Evolutionary conservation across 2,888 invertebrate genomes (phyloP), one percentile per base, ranked within the genome.

Genomic region (Nomada goodeniana): DNA sequence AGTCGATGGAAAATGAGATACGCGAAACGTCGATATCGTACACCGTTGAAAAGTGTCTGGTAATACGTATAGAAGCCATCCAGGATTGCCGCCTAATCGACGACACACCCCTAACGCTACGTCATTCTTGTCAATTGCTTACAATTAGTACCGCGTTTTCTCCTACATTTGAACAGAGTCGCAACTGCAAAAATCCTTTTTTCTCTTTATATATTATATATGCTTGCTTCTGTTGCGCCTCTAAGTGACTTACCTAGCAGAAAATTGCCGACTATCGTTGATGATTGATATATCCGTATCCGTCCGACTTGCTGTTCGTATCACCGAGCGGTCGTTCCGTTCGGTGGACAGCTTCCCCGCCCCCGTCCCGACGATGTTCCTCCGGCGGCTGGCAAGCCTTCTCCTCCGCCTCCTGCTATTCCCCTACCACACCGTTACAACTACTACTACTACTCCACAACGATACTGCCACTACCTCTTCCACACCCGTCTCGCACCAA

Each of bases 271-370:
- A 64, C 76, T 80, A 71, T 69, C 73, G 70, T 74, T 52, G 79
- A 73, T 70, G 20, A 55, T 83, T 61, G 84, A 76, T 83, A 81
- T 84, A 81, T 75, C 74, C 83, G 80, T 77, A 68, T 76, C 84
- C 82, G 83, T 83, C 82, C 75, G 86, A 86, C 89, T 88, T 84
- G 84, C 82, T 77, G 78, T 87, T 80, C 86, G 87, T 89, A 86
- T 89, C 87, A 82, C 84, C 86, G 89, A 86, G 86, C 88, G 87
- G 91, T 89, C 85, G 88, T 89, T 91, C 90, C 90, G 90, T 90
- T 91, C 89, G 90, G 90, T 91, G 91, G 85, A 91, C 91, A 89
- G 88, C 90, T 90, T 92, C 92, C 92, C 92, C 89, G 77, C 79
- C 86, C 73, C 82, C 84, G 84, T 80, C 85, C 83, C 84, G 83